A percentile compares a stretch with the other conserved stretches of the same genome.
These are phyloP conservation scores for Anguilla megastoma DNA, from an alignment of 2,797 vertebrate genomes.

Conservation along the genomic window DNA sequence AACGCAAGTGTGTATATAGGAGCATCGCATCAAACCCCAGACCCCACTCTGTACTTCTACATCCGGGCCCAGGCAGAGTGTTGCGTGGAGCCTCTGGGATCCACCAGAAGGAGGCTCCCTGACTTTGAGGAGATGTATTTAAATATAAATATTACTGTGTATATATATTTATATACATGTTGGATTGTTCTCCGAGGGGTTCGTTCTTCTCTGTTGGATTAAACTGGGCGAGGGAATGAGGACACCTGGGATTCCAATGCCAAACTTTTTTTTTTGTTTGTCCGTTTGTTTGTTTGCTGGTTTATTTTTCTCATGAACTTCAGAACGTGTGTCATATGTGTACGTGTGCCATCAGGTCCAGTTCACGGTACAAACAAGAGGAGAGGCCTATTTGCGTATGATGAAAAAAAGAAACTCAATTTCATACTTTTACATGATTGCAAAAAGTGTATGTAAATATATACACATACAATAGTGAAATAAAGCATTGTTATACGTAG, in stretches of 20 bases:
- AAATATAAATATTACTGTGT: slow-evolving; percentile 35
- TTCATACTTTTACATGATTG: slow-evolving; percentile 49
- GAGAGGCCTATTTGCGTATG: slow-evolving; percentile 38
- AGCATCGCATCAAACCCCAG: background rate
- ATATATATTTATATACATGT: slow-evolving; percentile 42
- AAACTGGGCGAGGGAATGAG: background rate
- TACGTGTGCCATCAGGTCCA: slow-evolving; percentile 38
- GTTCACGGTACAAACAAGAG: slow-evolving; percentile 56
- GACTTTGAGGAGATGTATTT: slow-evolving; percentile 33
- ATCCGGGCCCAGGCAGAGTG: background rate
- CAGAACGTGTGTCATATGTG: slow-evolving; percentile 2
- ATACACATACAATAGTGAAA: slow-evolving; percentile 38
- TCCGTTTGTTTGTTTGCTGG: slow-evolving; percentile 33
- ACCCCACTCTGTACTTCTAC: background rate
- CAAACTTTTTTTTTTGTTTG: slow-evolving; percentile 46
- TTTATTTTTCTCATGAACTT: slow-evolving; percentile 42
- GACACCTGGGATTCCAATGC: background rate
- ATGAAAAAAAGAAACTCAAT: slow-evolving; percentile 49
- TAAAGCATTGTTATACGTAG: slow-evolving; percentile 59
- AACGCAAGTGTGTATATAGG: slow-evolving; percentile 31
- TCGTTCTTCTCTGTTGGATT: slow-evolving; percentile 17
- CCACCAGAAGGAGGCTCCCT: background rate
- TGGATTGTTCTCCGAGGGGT: slow-evolving; percentile 32
- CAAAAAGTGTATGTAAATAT: slow-evolving; percentile 41
- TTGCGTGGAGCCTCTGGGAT: background rate